These are phyloP conservation scores for Lacerta viridis DNA, from an alignment of 2,797 vertebrate species.

Conservation along the genomic window DNA sequence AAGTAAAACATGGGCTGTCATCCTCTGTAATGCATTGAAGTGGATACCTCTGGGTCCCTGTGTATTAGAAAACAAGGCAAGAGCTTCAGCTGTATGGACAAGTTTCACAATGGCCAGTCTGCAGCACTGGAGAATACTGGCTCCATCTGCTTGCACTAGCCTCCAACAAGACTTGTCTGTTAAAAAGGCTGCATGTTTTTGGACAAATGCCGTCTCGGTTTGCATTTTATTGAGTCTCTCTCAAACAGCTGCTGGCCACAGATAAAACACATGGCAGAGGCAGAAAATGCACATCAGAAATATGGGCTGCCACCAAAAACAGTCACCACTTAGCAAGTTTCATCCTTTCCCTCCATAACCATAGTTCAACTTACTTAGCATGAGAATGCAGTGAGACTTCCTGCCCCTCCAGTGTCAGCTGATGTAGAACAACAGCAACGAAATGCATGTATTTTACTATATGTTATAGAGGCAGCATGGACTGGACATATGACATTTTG, in stretches of 20 bases:
- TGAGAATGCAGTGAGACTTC: too few relatives aligned
- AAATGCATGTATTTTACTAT: background rate
- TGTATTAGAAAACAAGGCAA: background rate
- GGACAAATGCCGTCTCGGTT: background rate
- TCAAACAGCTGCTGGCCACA: background rate
- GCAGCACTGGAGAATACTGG: background rate
- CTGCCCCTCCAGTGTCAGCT: background rate
- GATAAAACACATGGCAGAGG: background rate
- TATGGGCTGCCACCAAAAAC: background rate
- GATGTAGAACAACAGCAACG: background rate
- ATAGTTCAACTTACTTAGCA: background rate
- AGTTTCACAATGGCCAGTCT: background rate
- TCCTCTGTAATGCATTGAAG: conserved; percentile 2
- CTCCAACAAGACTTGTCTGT: background rate
- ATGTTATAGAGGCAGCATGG: background rate
- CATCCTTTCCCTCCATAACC: background rate
- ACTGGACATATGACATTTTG: background rate
- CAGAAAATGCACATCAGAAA: background rate
- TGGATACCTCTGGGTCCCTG: background rate
- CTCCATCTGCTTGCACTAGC: background rate
- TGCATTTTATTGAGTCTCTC: background rate
- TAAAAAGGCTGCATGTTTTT: too few relatives aligned
- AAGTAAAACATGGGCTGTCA: background rate
- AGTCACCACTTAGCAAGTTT: too few relatives aligned
- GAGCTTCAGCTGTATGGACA: background rate